phyloP scores from a whole-genome alignment of 2,888 invertebrate genomes.

The Tanaodytes sp. region DNA sequence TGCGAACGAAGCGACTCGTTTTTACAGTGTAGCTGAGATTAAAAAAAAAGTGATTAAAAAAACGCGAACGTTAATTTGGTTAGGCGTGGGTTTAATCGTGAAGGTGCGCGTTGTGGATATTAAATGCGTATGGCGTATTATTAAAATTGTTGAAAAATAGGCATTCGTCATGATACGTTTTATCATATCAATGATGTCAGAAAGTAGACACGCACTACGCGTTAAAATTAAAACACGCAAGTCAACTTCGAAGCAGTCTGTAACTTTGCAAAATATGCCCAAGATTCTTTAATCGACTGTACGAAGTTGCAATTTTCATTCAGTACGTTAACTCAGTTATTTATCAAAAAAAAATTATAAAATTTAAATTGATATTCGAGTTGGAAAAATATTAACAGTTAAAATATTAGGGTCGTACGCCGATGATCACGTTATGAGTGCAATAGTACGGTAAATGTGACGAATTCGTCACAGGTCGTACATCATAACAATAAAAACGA shows the following conservation, averaged over 20 bases:
- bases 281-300: no score
- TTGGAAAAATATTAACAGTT: no score
- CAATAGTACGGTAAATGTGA: constrained; percentile 39
- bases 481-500: constrained; percentile 37
- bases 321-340: no score
- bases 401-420: no score
- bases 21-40: neutral
- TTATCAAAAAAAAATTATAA: no score
- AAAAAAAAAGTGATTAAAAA: constrained; percentile 19
- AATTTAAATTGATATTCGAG: no score
- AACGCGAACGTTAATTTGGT: constrained; percentile 34
- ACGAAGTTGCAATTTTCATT: no score
- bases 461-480: constrained; percentile 28
- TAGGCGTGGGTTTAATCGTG: constrained; percentile 41
- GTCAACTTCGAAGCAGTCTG: constrained; percentile 21
- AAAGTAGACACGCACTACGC: constrained; percentile 50
- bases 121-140: constrained; percentile 46
- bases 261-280: constrained; percentile 1
- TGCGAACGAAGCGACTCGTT: neutral
- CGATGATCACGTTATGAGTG: no score
- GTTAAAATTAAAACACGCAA: constrained; percentile 44
- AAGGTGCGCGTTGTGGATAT: constrained; percentile 47
- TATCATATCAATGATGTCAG: constrained; percentile 51
- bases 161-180: constrained; percentile 50
- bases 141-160: constrained; percentile 52